Evolutionary conservation across 2,888 invertebrate genomes (phyloP).

Genomic region (Acleris holmiana): DNA sequence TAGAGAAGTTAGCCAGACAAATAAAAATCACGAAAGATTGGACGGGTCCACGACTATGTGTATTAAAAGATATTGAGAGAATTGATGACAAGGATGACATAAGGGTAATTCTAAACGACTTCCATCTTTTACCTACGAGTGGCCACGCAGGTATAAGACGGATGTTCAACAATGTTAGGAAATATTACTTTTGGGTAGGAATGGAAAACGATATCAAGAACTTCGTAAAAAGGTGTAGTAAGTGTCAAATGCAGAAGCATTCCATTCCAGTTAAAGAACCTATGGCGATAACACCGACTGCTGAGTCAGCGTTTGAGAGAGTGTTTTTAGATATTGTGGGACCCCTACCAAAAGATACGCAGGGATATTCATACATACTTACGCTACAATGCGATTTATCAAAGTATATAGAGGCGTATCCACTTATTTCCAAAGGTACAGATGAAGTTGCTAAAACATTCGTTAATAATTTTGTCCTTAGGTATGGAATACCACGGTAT

Average conservation of each 20-base stretch:
- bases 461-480: slow-evolving; percentile 40
- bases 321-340: slow-evolving; percentile 43
- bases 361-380: background rate
- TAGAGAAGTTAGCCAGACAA: slow-evolving; percentile 7
- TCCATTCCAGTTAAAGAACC: slow-evolving; percentile 28
- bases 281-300: slow-evolving; percentile 41
- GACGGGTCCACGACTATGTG: slow-evolving; percentile 11
- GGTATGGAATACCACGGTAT: slow-evolving; percentile 9
- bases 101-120: slow-evolving; percentile 26
- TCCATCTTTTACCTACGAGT: slow-evolving; percentile 37
- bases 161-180: slow-evolving; percentile 34
- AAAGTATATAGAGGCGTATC: slow-evolving; percentile 39
- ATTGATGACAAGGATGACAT: slow-evolving; percentile 19
- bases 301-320: slow-evolving; percentile 39
- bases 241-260: slow-evolving; percentile 40
- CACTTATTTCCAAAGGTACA: slow-evolving; percentile 32
- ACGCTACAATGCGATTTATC: slow-evolving; percentile 5
- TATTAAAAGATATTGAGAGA: slow-evolving; percentile 8
- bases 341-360: background rate
- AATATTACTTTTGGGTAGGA: slow-evolving; percentile 26
- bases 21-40: slow-evolving; percentile 5
- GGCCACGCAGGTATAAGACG: slow-evolving; percentile 33
- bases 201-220: slow-evolving; percentile 38
- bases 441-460: slow-evolving; percentile 34
- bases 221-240: slow-evolving; percentile 38